Percentiles rank a stretch among this genome's conserved stretches.
Evolutionary conservation across 2,113 vertebrate genomes (phyloP).

Genomic region (Bothrops jararaca): DNA sequence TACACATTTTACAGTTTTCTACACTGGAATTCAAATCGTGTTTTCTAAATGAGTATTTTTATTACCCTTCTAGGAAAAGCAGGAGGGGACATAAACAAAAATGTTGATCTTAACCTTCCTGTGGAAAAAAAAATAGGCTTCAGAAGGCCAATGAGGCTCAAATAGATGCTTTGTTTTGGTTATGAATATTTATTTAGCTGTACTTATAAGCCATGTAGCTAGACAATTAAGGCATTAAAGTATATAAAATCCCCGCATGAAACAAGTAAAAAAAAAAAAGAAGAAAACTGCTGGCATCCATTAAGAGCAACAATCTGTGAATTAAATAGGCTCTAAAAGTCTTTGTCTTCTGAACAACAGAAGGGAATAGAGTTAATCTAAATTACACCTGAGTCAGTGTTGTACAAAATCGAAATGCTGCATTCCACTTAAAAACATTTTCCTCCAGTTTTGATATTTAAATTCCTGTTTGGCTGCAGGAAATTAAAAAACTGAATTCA

Average conservation of each 20-base stretch:
- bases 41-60: neutral
- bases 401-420: neutral
- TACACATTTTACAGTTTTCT: neutral
- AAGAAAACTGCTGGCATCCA: neutral
- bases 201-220: neutral
- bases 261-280: neutral
- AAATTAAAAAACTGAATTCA: neutral
- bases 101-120: neutral
- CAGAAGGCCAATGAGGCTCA: neutral
- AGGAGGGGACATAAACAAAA: neutral
- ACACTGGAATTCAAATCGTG: neutral
- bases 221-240: neutral
- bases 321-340: neutral
- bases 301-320: neutral
- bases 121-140: neutral
- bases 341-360: neutral
- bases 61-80: neutral
- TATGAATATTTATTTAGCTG: neutral
- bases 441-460: neutral
- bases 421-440: neutral
- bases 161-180: neutral
- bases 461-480: neutral
- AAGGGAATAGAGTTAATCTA: neutral
- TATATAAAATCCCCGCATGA: neutral
- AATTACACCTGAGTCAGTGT: neutral